Percentiles rank a stretch among this genome's conserved stretches.
phyloP scores from a whole-genome alignment of 2,888 invertebrate genomes.

The Drosophila colorata region DNA sequence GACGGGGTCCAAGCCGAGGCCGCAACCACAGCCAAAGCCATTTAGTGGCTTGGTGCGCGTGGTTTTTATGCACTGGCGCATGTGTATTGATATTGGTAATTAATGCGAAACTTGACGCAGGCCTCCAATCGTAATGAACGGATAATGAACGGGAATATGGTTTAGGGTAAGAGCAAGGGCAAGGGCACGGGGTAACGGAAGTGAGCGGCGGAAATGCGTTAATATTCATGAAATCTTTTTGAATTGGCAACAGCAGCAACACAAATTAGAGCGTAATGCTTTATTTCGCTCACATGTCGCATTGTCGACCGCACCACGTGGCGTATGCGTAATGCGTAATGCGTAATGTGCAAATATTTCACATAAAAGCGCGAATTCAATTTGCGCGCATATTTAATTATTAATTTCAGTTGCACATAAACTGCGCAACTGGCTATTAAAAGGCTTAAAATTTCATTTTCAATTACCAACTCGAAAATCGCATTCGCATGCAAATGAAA shows the following conservation, averaged over 20 bases:
- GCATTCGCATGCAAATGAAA: conserved; percentile 43
- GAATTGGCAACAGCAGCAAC: conserved; percentile 28
- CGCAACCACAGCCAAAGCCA: conserved; percentile 46
- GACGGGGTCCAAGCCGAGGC: conserved; percentile 24
- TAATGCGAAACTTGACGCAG: conserved; percentile 50
- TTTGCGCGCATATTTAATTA: conserved; percentile 66
- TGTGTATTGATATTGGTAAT: conserved; percentile 64
- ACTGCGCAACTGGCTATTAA: conserved; percentile 40
- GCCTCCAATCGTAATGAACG: conserved; percentile 26
- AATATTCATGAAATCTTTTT: conserved; percentile 40
- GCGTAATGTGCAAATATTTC: conserved; percentile 54
- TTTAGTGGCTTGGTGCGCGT: conserved; percentile 52
- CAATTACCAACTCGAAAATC: conserved; percentile 33
- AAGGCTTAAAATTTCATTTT: conserved; percentile 62
- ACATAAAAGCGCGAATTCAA: conserved; percentile 55
- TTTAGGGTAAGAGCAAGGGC: background rate
- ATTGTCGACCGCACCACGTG: conserved; percentile 38
- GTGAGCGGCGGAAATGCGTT: conserved; percentile 23
- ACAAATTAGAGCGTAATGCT: conserved; percentile 28
- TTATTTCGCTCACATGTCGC: conserved; percentile 8
- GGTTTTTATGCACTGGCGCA: conserved; percentile 61
- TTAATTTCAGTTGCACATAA: conserved; percentile 48
- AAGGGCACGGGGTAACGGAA: background rate
- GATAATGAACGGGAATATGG: conserved; percentile 4
- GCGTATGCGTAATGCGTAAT: conserved; percentile 68